These are phyloP conservation scores for Drosophila willistoni DNA, from an alignment of 1,140 invertebrate species.

Conservation along the genomic window DNA sequence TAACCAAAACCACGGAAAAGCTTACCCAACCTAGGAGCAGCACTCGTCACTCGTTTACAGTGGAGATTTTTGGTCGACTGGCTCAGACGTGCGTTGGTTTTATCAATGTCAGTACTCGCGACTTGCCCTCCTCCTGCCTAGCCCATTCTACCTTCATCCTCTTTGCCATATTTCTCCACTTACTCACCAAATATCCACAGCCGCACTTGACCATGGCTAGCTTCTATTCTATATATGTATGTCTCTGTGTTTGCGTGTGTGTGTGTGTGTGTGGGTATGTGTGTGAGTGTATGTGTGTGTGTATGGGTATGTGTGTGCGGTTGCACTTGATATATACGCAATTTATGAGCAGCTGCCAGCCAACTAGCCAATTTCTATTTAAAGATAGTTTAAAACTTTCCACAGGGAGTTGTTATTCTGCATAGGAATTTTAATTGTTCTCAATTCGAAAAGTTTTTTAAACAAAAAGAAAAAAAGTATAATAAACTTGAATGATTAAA, in stretches of 20 bases:
- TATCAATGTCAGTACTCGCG: conserved; percentile 31
- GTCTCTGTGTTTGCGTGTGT: background rate
- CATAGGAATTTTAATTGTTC: conserved; percentile 7
- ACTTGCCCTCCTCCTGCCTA: background rate
- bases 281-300: background rate
- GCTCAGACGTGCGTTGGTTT: conserved; percentile 38
- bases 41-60: conserved; percentile 29
- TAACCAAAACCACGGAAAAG: conserved; percentile 14
- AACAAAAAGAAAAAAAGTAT: background rate
- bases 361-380: conserved; percentile 3
- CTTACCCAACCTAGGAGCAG: conserved; percentile 20
- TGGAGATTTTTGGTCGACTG: conserved; percentile 34
- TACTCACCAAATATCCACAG: conserved; percentile 8
- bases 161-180: background rate
- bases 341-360: conserved; percentile 10
- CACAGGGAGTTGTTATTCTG: background rate
- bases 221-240: background rate
- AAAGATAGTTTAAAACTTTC: too few species aligned
- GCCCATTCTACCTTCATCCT: background rate
- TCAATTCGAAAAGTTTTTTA: background rate
- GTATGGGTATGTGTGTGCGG: background rate
- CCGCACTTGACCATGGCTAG: conserved; percentile 55
- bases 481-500: too few species aligned
- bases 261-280: background rate
- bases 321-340: conserved; percentile 3